Conservation (phyloP, 1,140 invertebrate species). For the Sitobion miscanthi region DNA sequence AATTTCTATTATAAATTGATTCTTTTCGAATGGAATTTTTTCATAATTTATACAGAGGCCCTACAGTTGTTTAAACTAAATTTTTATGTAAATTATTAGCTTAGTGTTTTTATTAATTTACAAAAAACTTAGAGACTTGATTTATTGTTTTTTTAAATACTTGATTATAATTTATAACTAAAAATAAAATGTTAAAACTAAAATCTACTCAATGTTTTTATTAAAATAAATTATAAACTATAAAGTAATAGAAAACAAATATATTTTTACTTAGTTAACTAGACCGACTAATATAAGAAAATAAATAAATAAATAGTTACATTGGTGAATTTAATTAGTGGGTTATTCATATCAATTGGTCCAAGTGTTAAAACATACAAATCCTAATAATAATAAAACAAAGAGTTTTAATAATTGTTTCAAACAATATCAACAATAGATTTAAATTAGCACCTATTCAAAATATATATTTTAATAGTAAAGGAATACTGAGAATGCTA, state of each 20-base stretch:
- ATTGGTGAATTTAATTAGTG: no score
- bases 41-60: not conserved
- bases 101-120: not conserved
- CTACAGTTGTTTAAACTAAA: not conserved
- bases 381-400: no score
- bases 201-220: not conserved
- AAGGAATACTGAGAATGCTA: not conserved
- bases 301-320: no score
- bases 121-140: not conserved
- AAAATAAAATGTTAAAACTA: not conserved
- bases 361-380: no score
- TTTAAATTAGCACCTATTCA: no score
- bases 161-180: not conserved
- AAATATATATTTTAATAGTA: not conserved
- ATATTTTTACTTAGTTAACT: no score
- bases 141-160: not conserved
- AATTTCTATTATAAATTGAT: not conserved
- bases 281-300: no score
- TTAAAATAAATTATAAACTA: not conserved
- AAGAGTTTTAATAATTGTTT: no score
- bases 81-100: not conserved
- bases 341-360: no score
- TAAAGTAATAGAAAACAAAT: no score
- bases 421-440: no score
- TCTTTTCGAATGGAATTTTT: not conserved